Percentiles rank a stretch among this genome's conserved stretches.
Conservation (phyloP, 2,113 vertebrate species). For the Stigmatopora nigra region DNA sequence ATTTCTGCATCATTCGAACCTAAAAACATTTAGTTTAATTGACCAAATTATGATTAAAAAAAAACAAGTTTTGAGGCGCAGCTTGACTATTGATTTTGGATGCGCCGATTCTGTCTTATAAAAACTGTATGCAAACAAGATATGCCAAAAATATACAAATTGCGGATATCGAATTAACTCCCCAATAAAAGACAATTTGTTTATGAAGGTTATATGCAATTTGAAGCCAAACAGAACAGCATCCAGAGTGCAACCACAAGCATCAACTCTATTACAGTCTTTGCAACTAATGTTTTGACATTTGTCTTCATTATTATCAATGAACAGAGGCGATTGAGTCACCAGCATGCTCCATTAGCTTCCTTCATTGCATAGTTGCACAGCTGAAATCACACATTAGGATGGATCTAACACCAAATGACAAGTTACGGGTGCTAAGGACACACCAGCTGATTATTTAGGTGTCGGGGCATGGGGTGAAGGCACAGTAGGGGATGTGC, state of each 20-base stretch:
- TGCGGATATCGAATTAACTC: constrained; percentile 14
- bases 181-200: constrained; percentile 22
- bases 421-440: constrained; percentile 62
- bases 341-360: constrained; percentile 72
- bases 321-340: constrained; percentile 72
- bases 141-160: constrained; percentile 1
- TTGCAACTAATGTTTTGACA: constrained; percentile 75
- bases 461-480: constrained; percentile 30
- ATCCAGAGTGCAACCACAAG: constrained; percentile 54
- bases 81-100: background rate
- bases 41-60: no score
- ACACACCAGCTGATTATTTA: constrained; percentile 63
- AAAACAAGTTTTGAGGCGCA: no score
- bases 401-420: constrained; percentile 70
- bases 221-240: constrained; percentile 58
- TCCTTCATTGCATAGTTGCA: constrained; percentile 70
- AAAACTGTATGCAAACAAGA: background rate
- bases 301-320: constrained; percentile 80
- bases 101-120: background rate
- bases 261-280: constrained; percentile 71
- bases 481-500: constrained; percentile 31
- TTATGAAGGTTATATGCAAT: constrained; percentile 66
- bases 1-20: no score
- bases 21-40: no score
- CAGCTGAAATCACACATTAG: constrained; percentile 74